Conservation (phyloP, 2,797 vertebrate genomes). For the Parauchenoglanis punctatus region DNA sequence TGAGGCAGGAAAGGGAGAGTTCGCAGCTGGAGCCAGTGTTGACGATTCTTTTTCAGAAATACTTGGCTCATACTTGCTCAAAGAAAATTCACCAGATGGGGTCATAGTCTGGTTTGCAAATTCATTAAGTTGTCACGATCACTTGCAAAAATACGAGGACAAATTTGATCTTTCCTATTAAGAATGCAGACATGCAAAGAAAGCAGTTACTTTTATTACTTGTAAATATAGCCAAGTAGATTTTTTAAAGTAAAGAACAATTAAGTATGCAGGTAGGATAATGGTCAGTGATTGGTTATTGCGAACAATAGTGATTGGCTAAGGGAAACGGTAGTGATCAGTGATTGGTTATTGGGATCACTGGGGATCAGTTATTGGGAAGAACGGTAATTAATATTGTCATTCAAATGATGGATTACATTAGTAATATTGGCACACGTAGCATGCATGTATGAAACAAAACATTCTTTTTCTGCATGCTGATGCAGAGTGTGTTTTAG, state of each 20-base stretch:
- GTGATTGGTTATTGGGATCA: neutral
- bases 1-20: neutral
- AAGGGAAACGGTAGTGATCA: neutral
- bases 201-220: neutral
- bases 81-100: neutral
- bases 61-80: neutral
- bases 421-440: neutral
- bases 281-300: no score
- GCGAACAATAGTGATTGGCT: neutral
- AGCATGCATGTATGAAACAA: neutral
- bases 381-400: neutral
- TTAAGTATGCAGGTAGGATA: neutral
- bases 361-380: neutral
- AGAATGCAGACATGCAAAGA: neutral
- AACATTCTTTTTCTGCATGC: neutral
- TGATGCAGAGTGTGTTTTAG: neutral
- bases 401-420: neutral
- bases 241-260: neutral
- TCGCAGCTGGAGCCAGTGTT: neutral
- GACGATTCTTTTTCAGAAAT: neutral
- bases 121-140: neutral
- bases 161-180: neutral
- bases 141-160: neutral
- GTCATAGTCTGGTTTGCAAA: neutral
- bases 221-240: neutral